These are phyloP conservation scores for Pangasius larnaudii DNA, from an alignment of 2,797 vertebrate species.

Conservation along the genomic window DNA sequence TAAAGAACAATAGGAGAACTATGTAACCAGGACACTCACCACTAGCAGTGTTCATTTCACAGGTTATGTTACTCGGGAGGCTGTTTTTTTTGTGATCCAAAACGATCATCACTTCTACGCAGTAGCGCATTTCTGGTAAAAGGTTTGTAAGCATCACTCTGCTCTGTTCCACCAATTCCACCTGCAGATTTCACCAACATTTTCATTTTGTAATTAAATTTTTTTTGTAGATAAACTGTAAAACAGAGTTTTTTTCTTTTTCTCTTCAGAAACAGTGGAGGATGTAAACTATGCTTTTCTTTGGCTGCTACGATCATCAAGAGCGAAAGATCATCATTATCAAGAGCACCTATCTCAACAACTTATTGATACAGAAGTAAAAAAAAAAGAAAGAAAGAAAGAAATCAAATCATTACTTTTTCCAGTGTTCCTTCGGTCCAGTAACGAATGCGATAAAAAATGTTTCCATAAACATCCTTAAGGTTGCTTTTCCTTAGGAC, in stretches of 20 bases:
- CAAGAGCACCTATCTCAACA: neutral
- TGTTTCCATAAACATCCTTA: neutral
- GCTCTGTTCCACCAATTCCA: slow-evolving; percentile 44
- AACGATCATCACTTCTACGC: slow-evolving; percentile 63
- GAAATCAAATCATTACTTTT: slow-evolving; percentile 30
- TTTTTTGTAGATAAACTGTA: neutral
- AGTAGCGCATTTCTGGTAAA: slow-evolving; percentile 66
- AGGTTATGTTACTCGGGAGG: slow-evolving; percentile 55
- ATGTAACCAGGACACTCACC: slow-evolving; percentile 37
- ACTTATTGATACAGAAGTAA: too few species aligned
- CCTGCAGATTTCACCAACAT: neutral
- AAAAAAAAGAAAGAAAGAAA: neutral
- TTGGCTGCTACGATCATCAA: neutral
- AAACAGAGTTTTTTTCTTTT: neutral
- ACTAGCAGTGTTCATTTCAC: slow-evolving; percentile 58
- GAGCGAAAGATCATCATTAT: neutral
- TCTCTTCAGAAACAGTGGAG: neutral
- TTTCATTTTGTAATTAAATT: neutral
- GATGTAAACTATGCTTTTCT: neutral
- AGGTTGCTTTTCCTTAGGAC: slow-evolving; percentile 20
- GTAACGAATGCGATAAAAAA: slow-evolving; percentile 34
- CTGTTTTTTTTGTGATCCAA: neutral
- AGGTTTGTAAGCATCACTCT: slow-evolving; percentile 56
- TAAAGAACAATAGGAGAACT: neutral
- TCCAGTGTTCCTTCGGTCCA: slow-evolving; percentile 26